Evolutionary conservation across 2,797 vertebrate genomes (phyloP).

Genomic region (Danio kyathit): DNA sequence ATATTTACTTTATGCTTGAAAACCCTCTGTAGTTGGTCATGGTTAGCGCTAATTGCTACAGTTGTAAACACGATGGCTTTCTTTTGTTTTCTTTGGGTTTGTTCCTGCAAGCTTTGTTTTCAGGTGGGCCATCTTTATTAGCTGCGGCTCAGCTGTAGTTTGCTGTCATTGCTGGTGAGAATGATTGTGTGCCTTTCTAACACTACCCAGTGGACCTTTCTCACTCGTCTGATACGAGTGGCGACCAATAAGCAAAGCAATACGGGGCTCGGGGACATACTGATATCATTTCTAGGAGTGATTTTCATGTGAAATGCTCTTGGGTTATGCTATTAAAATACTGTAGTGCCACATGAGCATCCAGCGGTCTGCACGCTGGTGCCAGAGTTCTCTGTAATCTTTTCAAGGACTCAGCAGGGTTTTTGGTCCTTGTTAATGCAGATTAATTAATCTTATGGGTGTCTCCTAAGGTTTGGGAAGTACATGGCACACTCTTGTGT

Average conservation of each 20-base stretch:
- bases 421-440: not conserved
- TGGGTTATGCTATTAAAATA: not conserved
- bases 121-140: not conserved
- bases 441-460: not conserved
- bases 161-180: conserved; percentile 12
- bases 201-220: not conserved
- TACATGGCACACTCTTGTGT: not conserved
- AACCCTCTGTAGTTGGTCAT: too few species aligned
- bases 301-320: not conserved
- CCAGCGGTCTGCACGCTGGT: not conserved
- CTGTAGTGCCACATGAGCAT: not conserved
- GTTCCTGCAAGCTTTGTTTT: too few species aligned
- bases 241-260: conserved; percentile 1
- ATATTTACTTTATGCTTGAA: too few species aligned
- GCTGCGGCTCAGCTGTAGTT: not conserved
- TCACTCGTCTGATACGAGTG: not conserved
- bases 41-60: too few species aligned
- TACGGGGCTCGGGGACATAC: not conserved
- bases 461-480: not conserved
- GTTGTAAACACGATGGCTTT: too few species aligned
- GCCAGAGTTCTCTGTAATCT: not conserved
- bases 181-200: conserved; percentile 5
- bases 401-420: not conserved
- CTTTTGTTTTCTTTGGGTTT: too few species aligned
- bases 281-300: not conserved